Evolutionary conservation across 2,113 vertebrate species (phyloP).

Genomic region (Macrotus californicus): DNA sequence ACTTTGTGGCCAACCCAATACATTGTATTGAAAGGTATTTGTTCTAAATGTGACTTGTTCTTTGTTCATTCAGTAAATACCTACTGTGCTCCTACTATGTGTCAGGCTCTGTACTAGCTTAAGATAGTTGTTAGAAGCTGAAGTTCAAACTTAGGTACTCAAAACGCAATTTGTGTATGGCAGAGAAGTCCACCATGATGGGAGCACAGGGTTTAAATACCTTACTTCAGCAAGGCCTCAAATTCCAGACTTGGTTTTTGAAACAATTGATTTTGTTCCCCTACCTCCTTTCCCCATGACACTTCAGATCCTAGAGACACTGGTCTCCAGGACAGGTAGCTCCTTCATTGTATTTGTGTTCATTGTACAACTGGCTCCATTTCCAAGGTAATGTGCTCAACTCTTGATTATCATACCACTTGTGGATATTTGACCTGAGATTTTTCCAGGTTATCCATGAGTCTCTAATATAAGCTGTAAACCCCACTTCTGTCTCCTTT

Average conservation of each 20-base stretch:
- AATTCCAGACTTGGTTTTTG: neutral
- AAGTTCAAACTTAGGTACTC: neutral
- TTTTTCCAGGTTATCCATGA: neutral
- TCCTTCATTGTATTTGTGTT: neutral
- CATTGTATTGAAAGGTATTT: neutral
- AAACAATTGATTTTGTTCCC: neutral
- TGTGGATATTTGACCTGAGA: neutral
- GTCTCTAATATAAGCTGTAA: neutral
- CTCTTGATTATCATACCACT: neutral
- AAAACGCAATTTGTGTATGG: neutral
- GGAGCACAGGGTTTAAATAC: neutral
- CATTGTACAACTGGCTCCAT: neutral
- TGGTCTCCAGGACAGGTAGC: neutral
- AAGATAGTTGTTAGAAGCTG: neutral
- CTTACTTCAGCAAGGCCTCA: neutral
- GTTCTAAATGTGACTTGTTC: neutral
- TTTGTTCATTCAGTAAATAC: neutral
- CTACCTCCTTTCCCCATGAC: neutral
- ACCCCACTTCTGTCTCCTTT: neutral
- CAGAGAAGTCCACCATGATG: neutral
- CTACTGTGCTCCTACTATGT: neutral
- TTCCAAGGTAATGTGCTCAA: neutral
- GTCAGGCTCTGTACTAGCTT: neutral
- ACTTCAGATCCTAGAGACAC: neutral
- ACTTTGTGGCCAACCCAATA: too few species aligned